phyloP scores from a whole-genome alignment of 1,140 invertebrate species.

The Leptinotarsa undecemlineata region DNA sequence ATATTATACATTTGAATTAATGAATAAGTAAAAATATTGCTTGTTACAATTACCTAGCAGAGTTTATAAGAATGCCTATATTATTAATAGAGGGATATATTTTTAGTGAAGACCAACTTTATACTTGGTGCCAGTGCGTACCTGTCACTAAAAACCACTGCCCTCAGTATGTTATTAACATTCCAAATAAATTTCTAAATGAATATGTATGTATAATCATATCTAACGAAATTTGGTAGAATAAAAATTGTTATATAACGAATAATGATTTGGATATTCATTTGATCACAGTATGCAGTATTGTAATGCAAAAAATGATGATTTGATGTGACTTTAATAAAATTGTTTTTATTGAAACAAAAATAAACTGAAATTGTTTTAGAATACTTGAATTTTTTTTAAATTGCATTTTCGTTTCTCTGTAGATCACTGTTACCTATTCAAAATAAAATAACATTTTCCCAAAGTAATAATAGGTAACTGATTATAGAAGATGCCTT shows the following conservation, averaged over 20 bases:
- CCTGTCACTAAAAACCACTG: conserved; percentile 18
- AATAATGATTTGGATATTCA: no score
- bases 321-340: no score
- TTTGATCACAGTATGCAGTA: no score
- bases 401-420: no score
- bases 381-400: no score
- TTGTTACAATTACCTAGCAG: conserved; percentile 30
- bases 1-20: conserved; percentile 11
- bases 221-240: conserved; percentile 34
- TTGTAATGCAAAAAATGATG: no score
- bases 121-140: neutral
- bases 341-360: no score
- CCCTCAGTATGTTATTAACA: conserved; percentile 28
- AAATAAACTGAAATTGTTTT: no score
- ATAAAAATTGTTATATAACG: conserved; percentile 22
- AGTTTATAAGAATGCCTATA: conserved; percentile 29
- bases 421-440: no score
- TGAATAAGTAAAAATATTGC: conserved; percentile 27
- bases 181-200: conserved; percentile 24
- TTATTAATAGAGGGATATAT: conserved; percentile 20
- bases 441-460: no score
- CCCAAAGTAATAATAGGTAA: no score
- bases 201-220: conserved; percentile 29
- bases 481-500: no score
- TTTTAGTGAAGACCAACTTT: conserved; percentile 17